Evolutionary conservation across 2,888 invertebrate species (phyloP).

Genomic region (Congeria kusceri): DNA sequence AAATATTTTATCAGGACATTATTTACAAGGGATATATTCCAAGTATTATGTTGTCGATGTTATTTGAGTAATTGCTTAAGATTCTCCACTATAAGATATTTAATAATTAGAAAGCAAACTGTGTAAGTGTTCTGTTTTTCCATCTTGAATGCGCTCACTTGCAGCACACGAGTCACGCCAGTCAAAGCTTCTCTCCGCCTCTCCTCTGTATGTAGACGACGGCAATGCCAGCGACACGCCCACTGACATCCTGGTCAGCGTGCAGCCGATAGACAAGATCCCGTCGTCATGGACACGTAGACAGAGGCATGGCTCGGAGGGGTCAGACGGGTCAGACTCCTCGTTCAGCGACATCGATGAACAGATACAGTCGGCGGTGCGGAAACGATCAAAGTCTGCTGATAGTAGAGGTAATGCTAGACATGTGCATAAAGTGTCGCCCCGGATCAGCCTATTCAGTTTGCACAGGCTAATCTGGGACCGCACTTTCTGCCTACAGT

Average conservation of each 20-base stretch:
- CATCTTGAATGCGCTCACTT: too few species aligned
- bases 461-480: too few species aligned
- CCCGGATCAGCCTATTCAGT: too few species aligned
- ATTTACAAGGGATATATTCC: too few species aligned
- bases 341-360: constrained; percentile 75
- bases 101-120: too few species aligned
- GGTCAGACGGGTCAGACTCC: constrained; percentile 71
- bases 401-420: constrained; percentile 64
- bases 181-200: not conserved
- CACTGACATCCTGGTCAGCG: constrained; percentile 76
- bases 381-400: constrained; percentile 77
- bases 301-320: constrained; percentile 59
- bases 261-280: constrained; percentile 62
- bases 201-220: constrained; percentile 60
- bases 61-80: too few species aligned
- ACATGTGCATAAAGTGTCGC: too few species aligned
- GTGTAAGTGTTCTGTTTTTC: too few species aligned
- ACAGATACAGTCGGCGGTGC: constrained; percentile 53
- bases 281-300: constrained; percentile 47
- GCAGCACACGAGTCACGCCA: not conserved
- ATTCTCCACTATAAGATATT: too few species aligned
- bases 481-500: too few species aligned
- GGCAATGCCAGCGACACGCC: constrained; percentile 79
- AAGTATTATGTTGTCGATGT: too few species aligned
- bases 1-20: too few species aligned